Evolutionary conservation across 30 jellyfish, hydroid and myxozoan species (phyloP), one percentile per base, ranked within the genome.

Genomic region (Aurelia coerulea): DNA sequence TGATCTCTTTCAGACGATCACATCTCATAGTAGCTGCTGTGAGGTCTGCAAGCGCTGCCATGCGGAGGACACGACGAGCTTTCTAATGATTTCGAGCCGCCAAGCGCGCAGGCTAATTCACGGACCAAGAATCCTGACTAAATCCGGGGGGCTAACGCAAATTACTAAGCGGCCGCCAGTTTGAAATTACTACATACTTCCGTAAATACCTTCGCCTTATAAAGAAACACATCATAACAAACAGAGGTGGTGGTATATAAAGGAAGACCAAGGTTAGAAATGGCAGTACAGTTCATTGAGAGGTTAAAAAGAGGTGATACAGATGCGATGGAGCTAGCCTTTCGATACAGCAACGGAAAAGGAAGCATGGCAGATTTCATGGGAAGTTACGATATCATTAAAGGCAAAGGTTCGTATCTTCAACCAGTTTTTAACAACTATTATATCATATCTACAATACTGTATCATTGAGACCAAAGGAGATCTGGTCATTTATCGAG

Each of bases 131-230:
- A 23, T 39, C 31, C 5, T 62, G 1, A 29, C 72, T 29, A 16
- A 18, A 64, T 33, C 69, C 74, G 64, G 87, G 87, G 87, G 56
- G 56, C 56, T 2, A 46, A 46, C 56, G 56, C 56, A 65, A 73
- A 54, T 34, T 46, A 35, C 3, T 11, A 35, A 1, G 42, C 35
- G 42, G 42, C 42, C 0, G 42, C 56, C 76, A 46, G 35, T 13
- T 13, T 23, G 76, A 16, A 23, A 23, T 65, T 23, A 65, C 18
- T 75, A 62, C 41, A 77, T 39, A 62, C 65, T 77, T 77, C 87
- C 87, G 87, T 77, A 75, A 59, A 77, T 77, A 77, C 64, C 63
- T 32, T 52, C 62, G 23, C 83, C 77, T 29, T 60, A 59, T 77
- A 19, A 77, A 77, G 86, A 77, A 54, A 16, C 42, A 34, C 78